Evolutionary conservation across 2,888 invertebrate species (phyloP), one percentile per base, ranked within the genome.

Genomic region (Agrilus cyanescens): DNA sequence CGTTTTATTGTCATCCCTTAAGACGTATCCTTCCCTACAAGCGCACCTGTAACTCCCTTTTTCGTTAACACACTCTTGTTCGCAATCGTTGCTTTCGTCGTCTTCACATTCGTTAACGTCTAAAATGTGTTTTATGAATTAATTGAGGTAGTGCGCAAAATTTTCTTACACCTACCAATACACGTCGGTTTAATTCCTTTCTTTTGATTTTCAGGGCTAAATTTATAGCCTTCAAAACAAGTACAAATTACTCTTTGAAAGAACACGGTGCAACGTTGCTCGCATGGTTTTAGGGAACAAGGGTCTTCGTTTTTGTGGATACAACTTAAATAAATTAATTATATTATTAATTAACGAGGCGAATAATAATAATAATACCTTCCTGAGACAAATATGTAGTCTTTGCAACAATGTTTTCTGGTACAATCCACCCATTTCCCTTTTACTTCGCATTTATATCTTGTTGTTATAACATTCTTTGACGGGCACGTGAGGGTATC

Each of bases 231-330:
- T 18, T 68, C 67, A 56, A 71, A 74, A 55, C 81, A 81, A 18
- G 77, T 75, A 60, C 81, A 81, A 64, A 80, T 77, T 29, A 81
- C 67, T 33, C 72, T 63, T 46, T 76, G 74, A 12, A 73, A 68
- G 40, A 71, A 74, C n/a, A 78, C 72, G 20, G 74, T 72, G 55
- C 81, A 81, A 37, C 71, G 72, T 56, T 81, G 81, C 59, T 80
- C 80, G 58, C 81, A 81, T 12, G 80, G 63, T 48, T 70, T 67
- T 57, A 80, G 63, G 37, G 73, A 72, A 62, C 81, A 81, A 0
- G 79, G 78, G 54, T 80, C 76, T 50, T 74, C 68, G 2, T 71
- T 65, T 53, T 73, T 74, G 5, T 73, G 69, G 41, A 79, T 67
- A 56, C 80, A 80, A 51, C 78, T 78, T 60, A 16, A 65, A 58